Evolutionary conservation across 2,888 invertebrate genomes (phyloP).

Genomic region (Branchipolynoe longqiensis): DNA sequence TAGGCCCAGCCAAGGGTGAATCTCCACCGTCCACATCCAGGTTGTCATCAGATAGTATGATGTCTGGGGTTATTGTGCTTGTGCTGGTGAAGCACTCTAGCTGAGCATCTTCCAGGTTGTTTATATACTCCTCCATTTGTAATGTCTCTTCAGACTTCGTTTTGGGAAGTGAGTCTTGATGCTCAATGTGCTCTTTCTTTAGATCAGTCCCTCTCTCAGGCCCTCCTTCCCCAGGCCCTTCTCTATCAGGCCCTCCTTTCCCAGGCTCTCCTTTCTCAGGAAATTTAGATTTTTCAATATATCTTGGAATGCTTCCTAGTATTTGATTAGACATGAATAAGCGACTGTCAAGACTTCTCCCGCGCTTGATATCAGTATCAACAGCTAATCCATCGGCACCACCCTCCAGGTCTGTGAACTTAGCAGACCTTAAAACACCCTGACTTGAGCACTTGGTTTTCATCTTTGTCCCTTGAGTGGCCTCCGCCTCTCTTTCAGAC

Average conservation of each 20-base stretch:
- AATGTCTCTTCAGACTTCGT: slow-evolving; percentile 31
- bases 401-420: slow-evolving; percentile 32
- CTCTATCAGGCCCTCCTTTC: too few relatives aligned
- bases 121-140: slow-evolving; percentile 39
- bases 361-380: slow-evolving; percentile 9
- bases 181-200: not conserved
- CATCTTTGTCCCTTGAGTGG: not conserved
- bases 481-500: not conserved
- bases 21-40: slow-evolving; percentile 7
- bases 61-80: slow-evolving; percentile 43
- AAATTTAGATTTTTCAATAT: not conserved
- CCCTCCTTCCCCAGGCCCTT: too few relatives aligned
- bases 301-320: slow-evolving; percentile 2
- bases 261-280: not conserved
- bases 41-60: slow-evolving; percentile 41
- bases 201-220: too few relatives aligned
- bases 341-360: slow-evolving; percentile 36
- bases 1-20: too few relatives aligned
- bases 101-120: slow-evolving; percentile 26
- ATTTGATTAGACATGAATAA: slow-evolving; percentile 45
- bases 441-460: too few relatives aligned
- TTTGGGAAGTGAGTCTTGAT: not conserved
- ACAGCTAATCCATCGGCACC: slow-evolving; percentile 39
- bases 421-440: slow-evolving; percentile 8
- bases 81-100: slow-evolving; percentile 30